Percentiles rank a stretch among this genome's conserved stretches.
Evolutionary conservation across 2,888 invertebrate genomes (phyloP).

Genomic region (Mongoloraphidia duomilia): DNA sequence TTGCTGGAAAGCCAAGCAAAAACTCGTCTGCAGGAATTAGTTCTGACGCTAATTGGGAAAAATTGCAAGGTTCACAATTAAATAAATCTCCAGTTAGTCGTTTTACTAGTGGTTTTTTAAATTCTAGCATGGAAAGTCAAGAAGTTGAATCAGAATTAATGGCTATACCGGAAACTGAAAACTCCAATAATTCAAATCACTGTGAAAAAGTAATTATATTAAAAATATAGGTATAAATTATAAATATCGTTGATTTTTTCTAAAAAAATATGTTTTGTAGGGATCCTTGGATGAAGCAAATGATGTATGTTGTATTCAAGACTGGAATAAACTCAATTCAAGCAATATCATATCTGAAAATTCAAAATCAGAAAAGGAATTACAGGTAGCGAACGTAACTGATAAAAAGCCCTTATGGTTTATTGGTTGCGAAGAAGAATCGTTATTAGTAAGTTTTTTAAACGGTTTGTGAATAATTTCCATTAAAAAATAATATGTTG

Average conservation of each 20-base stretch:
- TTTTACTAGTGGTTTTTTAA: too few relatives aligned
- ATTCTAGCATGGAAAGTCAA: constrained; percentile 57
- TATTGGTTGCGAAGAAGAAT: constrained; percentile 39
- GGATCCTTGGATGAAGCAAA: constrained; percentile 47
- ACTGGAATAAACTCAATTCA: constrained; percentile 6
- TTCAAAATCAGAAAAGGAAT: constrained; percentile 16
- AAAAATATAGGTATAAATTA: neutral
- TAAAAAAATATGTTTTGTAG: constrained; percentile 24
- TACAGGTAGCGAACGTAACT: constrained; percentile 11
- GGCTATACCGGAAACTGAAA: constrained; percentile 65
- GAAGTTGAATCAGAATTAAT: constrained; percentile 80
- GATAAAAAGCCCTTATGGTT: constrained; percentile 39
- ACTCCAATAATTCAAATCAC: neutral
- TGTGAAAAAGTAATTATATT: neutral
- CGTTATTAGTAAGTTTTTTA: constrained; percentile 24
- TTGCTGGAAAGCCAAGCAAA: neutral
- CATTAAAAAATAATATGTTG: neutral
- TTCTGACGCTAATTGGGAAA: neutral
- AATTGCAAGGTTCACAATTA: neutral
- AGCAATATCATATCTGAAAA: constrained; percentile 7
- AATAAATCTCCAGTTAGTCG: constrained; percentile 19
- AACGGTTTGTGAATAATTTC: neutral
- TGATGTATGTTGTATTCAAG: constrained; percentile 22
- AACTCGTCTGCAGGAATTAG: constrained; percentile 2
- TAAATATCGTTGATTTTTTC: too few relatives aligned